Conservation (phyloP, 2,888 invertebrate genomes). For the Zaprionus bogoriensis region DNA sequence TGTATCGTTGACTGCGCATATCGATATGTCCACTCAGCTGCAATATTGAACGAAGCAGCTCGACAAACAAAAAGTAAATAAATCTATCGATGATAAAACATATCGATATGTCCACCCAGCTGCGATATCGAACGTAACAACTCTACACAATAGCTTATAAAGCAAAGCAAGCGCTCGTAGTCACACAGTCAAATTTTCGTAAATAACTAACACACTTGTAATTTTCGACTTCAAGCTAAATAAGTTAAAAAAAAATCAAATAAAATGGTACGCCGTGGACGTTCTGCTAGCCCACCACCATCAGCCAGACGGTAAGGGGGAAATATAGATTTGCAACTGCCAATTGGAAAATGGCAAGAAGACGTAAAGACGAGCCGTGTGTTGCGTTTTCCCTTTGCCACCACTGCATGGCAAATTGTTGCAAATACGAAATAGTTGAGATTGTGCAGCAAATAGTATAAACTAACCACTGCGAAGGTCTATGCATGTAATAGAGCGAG, state of each 20-base stretch:
- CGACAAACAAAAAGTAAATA: background rate
- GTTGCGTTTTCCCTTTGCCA: background rate
- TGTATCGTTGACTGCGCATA: background rate
- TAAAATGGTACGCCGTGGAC: slow-evolving; percentile 89
- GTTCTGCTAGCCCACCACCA: slow-evolving; percentile 88
- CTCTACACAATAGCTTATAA: slow-evolving; percentile 40
- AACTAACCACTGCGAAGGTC: background rate
- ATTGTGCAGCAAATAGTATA: background rate
- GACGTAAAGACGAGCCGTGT: slow-evolving; percentile 3
- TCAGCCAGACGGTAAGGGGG: slow-evolving; percentile 85
- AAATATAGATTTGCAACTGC: background rate
- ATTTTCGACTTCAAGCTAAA: slow-evolving; percentile 9
- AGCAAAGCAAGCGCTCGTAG: slow-evolving; percentile 28
- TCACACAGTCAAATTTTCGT: slow-evolving; percentile 44
- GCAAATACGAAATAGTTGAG: background rate
- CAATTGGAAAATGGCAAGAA: slow-evolving; percentile 18
- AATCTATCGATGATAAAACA: background rate
- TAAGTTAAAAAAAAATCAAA: slow-evolving; percentile 31
- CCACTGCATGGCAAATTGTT: background rate
- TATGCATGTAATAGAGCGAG: background rate
- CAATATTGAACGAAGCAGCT: background rate
- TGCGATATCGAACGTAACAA: background rate
- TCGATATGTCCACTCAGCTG: background rate
- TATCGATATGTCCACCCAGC: background rate
- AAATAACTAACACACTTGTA: slow-evolving; percentile 34